Base-by-base conservation (phyloP, 53 echinoderm and acorn worm species). In the Astropecten irregularis region DNA sequence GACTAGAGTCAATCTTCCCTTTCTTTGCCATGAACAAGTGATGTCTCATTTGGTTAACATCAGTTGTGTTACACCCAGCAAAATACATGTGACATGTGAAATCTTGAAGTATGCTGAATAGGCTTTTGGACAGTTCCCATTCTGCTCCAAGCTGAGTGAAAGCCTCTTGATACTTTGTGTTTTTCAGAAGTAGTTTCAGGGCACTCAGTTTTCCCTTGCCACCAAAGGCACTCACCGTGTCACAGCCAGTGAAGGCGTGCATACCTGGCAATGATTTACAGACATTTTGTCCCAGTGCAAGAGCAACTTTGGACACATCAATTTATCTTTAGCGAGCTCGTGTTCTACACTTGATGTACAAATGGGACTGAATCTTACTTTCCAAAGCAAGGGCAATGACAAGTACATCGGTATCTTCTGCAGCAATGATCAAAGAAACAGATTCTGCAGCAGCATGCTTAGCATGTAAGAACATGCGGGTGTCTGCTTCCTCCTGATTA, bases 161-260 rank as follows among this genome's bases (percentile, higher is more conserved):
- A 7, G 67, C 31, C 50, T 82, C 66, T 46, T 82, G 65, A 49
- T 40, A 66, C 7, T 1, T 26, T 18, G n/a, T 10, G 0, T 55
- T 40, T 68, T 71, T 37, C 14, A 25, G 21, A 52, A 87, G 4
- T 11, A 81, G 55, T 58, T 87, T 87, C 81, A 87, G 32, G 51
- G 68, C 87, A 25, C 20, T 51, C 15, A 87, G 9, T 30, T 88
- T 88, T 32, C 83, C 83, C 15, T 60, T 37, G 36, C 88, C 71
- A 31, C 71, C 44, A 72, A 88, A 88, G 19, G 88, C 88, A 88
- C 88, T 88, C n/a, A 88, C 83, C 23, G 88, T 46, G 46, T 87
- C 88, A 39, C 81, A 87, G 25, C 88, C 71, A 23, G 88, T 68
- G 22, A 82, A 62, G 9, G 73, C 88, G 22, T 83, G 88, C 19